These are phyloP conservation scores for Notarius lentiginosus DNA, from an alignment of 2,113 vertebrate genomes.

Conservation along the genomic window DNA sequence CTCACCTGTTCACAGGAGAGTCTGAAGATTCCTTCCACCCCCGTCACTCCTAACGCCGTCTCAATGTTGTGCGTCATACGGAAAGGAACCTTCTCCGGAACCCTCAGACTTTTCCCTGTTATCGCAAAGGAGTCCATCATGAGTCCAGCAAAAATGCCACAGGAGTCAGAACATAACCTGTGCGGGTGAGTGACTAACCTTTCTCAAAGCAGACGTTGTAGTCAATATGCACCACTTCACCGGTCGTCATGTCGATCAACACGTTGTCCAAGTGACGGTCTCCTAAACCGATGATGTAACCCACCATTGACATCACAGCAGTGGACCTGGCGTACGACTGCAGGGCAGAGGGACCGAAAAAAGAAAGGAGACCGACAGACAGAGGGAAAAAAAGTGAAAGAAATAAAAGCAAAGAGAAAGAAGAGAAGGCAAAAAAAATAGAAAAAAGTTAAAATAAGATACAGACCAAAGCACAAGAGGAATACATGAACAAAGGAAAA, in stretches of 20 bases:
- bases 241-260: conserved; percentile 98
- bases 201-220: conserved; percentile 99
- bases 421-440: rapidly evolving
- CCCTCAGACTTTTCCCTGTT: conserved; percentile 92
- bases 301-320: conserved; percentile 99
- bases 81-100: conserved; percentile 97
- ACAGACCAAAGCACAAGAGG: neutral
- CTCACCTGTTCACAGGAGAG: conserved; percentile 95
- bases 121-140: neutral
- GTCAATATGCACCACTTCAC: conserved; percentile 98
- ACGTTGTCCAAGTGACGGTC: conserved; percentile 98
- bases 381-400: rapidly evolving
- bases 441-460: neutral
- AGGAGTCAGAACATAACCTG: neutral
- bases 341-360: neutral
- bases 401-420: too few relatives aligned
- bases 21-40: conserved; percentile 96
- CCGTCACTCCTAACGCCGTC: conserved; percentile 91
- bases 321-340: conserved; percentile 96
- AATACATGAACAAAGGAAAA: neutral
- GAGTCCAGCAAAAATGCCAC: neutral
- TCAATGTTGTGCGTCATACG: conserved; percentile 99
- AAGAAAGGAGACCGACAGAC: neutral
- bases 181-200: conserved; percentile 69
- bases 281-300: conserved; percentile 97